phyloP scores from a whole-genome alignment of 2,113 vertebrate genomes.

The Dasyurus viverrinus region DNA sequence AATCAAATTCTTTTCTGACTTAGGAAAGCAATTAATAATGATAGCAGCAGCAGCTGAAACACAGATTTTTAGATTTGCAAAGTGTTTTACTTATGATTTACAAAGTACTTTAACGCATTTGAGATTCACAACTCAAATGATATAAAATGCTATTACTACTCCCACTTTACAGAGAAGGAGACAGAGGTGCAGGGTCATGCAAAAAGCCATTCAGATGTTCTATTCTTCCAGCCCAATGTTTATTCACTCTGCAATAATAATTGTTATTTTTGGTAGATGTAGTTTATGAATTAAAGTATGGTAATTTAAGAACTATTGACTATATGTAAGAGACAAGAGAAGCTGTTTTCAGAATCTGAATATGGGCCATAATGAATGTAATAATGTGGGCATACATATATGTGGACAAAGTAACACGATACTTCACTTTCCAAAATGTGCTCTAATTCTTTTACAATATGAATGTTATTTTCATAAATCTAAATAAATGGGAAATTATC shows the following conservation, averaged over 20 bases:
- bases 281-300: not conserved
- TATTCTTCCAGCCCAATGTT: not conserved
- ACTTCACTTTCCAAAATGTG: not conserved
- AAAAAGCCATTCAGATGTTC: not conserved
- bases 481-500: not conserved
- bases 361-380: not conserved
- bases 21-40: not conserved
- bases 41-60: too few species aligned
- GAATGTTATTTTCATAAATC: not conserved
- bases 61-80: not conserved
- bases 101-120: not conserved
- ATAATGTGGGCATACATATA: not conserved
- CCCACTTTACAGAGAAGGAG: not conserved
- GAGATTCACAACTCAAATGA: not conserved
- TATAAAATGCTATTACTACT: not conserved
- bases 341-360: not conserved
- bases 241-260: not conserved
- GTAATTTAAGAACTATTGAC: not conserved
- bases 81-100: not conserved
- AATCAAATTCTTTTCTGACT: not conserved
- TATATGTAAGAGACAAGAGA: not conserved
- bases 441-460: slow-evolving; percentile 3
- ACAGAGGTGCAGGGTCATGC: not conserved
- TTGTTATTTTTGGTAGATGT: not conserved
- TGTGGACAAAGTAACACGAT: not conserved